A percentile compares a stretch with the other conserved stretches of the same genome.
Conservation (phyloP, 2,888 invertebrate species). For the Andrena fulva region DNA sequence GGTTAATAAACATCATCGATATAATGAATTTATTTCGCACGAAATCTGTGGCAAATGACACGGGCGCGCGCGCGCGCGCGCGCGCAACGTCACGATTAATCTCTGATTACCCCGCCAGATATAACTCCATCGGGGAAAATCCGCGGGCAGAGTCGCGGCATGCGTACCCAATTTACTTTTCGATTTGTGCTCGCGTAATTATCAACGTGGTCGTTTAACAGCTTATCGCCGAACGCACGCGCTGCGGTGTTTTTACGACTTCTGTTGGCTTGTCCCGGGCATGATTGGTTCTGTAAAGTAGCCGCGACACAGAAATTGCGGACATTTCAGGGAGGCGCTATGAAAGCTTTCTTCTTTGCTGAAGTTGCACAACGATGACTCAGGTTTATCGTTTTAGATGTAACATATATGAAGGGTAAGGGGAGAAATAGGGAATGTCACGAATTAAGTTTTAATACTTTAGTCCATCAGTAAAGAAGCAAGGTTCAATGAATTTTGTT, state of each 20-base stretch:
- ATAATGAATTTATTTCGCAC: slow-evolving; percentile 35
- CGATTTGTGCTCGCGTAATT: slow-evolving; percentile 36
- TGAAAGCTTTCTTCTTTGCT: too few relatives aligned
- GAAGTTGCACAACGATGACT: too few relatives aligned
- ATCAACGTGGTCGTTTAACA: slow-evolving; percentile 9
- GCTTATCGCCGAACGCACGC: slow-evolving; percentile 1
- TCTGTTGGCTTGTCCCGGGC: neutral
- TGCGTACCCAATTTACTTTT: slow-evolving; percentile 34
- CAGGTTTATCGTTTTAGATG: too few relatives aligned
- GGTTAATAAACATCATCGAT: slow-evolving; percentile 16
- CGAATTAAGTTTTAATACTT: too few relatives aligned
- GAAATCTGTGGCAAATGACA: slow-evolving; percentile 51
- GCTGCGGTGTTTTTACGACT: neutral
- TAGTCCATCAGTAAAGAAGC: too few relatives aligned
- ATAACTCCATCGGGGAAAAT: slow-evolving; percentile 36
- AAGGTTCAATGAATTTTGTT: too few relatives aligned
- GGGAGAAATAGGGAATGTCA: too few relatives aligned
- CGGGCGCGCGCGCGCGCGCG: neutral
- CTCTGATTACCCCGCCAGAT: slow-evolving; percentile 34
- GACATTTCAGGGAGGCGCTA: too few relatives aligned
- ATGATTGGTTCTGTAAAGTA: neutral
- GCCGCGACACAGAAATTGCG: neutral
- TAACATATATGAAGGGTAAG: too few relatives aligned
- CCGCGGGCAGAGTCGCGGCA: neutral
- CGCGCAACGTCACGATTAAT: slow-evolving; percentile 36